Base-by-base conservation (phyloP, 1,140 invertebrate species). In the Atta cephalotes region DNA sequence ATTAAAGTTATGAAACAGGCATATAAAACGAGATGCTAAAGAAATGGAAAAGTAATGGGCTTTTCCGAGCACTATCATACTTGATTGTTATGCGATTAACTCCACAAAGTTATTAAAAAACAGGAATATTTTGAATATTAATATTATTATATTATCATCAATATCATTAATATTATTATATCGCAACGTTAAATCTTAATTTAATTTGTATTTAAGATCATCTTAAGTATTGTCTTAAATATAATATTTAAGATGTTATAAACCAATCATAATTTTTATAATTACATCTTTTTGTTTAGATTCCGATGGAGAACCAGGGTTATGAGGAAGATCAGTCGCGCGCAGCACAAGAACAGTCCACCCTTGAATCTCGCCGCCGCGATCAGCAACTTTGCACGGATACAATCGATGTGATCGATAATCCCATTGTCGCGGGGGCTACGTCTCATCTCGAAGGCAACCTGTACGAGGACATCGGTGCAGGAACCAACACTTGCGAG, bases 271-370 rank as follows among this genome's bases (percentile, higher is more conserved):
- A 14, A 18, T 78, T 35, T 85, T 39, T 12, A 10, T 49, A 56
- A 70, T 78, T 4, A 16, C 2, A 1, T 25, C 31, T 56, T 18
- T 51, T 58, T 31, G 35, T 18, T 56, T 66, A 62, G 25, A 90
- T 90, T 25, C 87, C 94, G 94, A 95, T 95, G 94, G 94, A 95
- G 89, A 95, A 95, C 88, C 93, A 93, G 86, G 94, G 91, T 63
- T 95, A 93, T 88, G 94, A 95, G 74, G 93, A 93, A 70, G 94
- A 95, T 58, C 86, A 89, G 0, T 90, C 49, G 88, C 88, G 49
- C 68, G 86, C 16, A 87, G 63, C 39, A 87, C 9, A 62, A 66
- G 10, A 10, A 21, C 51, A n/a, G 31, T 72, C 70, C 25, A 12
- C 12, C 12, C 9, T 35, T 60, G 28, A 63, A 21, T 28, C 7